These are phyloP conservation scores for Ganaspis brasiliensis DNA, from an alignment of 2,888 invertebrate genomes.

Conservation along the genomic window DNA sequence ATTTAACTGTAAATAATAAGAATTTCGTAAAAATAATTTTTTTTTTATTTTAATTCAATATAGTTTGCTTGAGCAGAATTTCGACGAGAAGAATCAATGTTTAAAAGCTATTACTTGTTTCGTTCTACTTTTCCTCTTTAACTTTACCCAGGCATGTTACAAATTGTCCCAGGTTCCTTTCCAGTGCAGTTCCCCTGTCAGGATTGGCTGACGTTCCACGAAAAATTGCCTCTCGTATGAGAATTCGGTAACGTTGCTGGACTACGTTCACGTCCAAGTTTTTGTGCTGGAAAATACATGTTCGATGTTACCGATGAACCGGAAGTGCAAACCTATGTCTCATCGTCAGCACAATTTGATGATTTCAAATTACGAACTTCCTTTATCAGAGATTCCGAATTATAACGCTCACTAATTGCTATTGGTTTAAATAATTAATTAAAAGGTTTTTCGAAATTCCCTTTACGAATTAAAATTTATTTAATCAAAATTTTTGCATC, in stretches of 20 bases:
- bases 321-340: conserved; percentile 52
- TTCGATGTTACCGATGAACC: conserved; percentile 39
- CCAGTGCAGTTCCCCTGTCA: conserved; percentile 55
- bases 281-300: conserved; percentile 36
- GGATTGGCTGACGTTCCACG: conserved; percentile 53
- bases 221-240: conserved; percentile 56
- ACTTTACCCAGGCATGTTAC: conserved; percentile 26
- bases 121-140: conserved; percentile 40
- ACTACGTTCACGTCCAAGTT: conserved; percentile 20
- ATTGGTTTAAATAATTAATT: background rate
- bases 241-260: conserved; percentile 50
- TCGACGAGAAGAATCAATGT: conserved; percentile 43
- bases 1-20: too few relatives aligned
- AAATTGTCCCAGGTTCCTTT: conserved; percentile 43
- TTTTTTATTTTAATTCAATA: background rate
- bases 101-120: conserved; percentile 42
- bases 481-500: background rate
- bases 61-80: background rate
- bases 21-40: too few relatives aligned
- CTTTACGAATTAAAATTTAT: background rate
- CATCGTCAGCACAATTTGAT: conserved; percentile 39
- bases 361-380: conserved; percentile 3
- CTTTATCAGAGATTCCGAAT: background rate
- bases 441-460: background rate
- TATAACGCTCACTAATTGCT: background rate